phyloP scores from a whole-genome alignment of 2,888 invertebrate species.

The Lasiommata megera region DNA sequence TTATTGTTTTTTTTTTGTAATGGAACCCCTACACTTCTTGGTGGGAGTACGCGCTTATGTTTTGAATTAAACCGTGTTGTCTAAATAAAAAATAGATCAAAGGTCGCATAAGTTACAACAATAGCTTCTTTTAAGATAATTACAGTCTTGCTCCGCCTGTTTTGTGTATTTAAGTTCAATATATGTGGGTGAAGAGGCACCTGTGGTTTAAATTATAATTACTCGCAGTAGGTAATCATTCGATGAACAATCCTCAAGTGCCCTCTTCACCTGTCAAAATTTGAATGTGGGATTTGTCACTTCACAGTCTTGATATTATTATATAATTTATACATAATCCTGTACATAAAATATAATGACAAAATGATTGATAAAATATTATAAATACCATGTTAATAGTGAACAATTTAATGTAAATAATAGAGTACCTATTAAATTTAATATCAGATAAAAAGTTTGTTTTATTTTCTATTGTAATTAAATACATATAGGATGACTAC shows the following conservation, averaged over 20 bases:
- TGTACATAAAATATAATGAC: conserved; percentile 80
- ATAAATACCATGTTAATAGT: conserved; percentile 81
- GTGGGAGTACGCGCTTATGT: no score
- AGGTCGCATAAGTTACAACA: no score
- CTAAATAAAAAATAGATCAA: no score
- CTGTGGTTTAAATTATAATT: conserved; percentile 14
- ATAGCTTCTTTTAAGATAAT: neutral
- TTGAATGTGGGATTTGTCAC: conserved; percentile 56
- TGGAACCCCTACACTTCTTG: no score
- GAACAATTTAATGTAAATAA: conserved; percentile 82
- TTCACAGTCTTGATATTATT: conserved; percentile 80
- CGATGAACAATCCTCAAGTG: conserved; percentile 17
- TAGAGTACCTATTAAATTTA: conserved; percentile 81
- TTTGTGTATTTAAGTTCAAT: conserved; percentile 52
- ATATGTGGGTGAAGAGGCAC: conserved; percentile 40
- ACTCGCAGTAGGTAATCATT: conserved; percentile 19
- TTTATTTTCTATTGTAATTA: conserved; percentile 58
- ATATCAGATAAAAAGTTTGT: conserved; percentile 71
- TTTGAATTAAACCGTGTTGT: no score
- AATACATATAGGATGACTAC: no score
- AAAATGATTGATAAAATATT: conserved; percentile 74
- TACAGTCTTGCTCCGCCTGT: conserved; percentile 30
- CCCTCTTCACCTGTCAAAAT: conserved; percentile 35
- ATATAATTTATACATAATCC: conserved; percentile 79
- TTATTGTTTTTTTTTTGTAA: no score